Percentiles rank a stretch among this genome's conserved stretches.
Conservation (phyloP, 1,140 invertebrate species). For the Ruditapes philippinarum region DNA sequence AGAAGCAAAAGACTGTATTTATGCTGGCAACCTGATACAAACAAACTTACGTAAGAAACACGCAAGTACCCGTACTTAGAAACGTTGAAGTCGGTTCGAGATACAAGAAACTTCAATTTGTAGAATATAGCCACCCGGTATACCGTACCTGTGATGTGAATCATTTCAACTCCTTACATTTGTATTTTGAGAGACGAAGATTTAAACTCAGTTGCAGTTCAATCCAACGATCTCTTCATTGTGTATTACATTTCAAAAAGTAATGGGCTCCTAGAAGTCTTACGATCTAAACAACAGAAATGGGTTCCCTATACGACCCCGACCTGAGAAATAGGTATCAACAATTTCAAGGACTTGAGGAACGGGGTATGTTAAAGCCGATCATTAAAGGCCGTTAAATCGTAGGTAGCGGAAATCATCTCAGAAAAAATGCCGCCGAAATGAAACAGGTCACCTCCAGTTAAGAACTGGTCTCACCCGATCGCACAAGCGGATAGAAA, state of each 20-base stretch:
- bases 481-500: background rate
- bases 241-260: constrained; percentile 14
- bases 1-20: constrained; percentile 18
- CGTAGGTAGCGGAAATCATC: too few relatives aligned
- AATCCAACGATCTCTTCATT: constrained; percentile 19
- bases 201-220: background rate
- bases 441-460: background rate
- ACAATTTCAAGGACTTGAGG: background rate
- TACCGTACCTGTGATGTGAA: constrained; percentile 7
- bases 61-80: too few relatives aligned
- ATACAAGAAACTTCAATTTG: too few relatives aligned
- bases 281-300: background rate
- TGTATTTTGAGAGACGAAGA: constrained; percentile 57
- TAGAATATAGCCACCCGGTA: too few relatives aligned
- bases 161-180: constrained; percentile 20
- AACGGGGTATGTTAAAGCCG: constrained; percentile 52
- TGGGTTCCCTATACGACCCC: background rate
- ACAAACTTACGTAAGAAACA: constrained; percentile 49
- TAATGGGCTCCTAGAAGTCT: constrained; percentile 24
- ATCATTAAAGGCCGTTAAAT: constrained; percentile 61
- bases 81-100: too few relatives aligned
- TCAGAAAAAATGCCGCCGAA: background rate
- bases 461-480: constrained; percentile 49
- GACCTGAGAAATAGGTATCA: background rate
- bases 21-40: constrained; percentile 37